Conservation (phyloP, 2,113 vertebrate genomes). For the Apodemus speciosus region DNA sequence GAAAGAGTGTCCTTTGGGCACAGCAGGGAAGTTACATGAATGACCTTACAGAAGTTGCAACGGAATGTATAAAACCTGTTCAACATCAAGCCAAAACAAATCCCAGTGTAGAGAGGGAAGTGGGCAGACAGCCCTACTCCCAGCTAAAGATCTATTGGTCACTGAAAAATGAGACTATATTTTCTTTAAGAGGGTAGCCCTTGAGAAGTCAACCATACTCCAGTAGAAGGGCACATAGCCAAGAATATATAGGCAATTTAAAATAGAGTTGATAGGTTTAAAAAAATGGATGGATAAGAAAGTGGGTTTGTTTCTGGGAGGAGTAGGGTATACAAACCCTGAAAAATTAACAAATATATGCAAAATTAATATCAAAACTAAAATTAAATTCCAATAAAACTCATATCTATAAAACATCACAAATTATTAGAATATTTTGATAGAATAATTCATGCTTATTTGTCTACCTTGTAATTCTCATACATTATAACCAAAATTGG, state of each 20-base stretch:
- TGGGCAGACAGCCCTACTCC: not conserved
- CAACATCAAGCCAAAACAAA: not conserved
- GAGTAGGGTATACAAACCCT: not conserved
- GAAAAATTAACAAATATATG: not conserved
- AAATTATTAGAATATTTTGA: not conserved
- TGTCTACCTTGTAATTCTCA: not conserved
- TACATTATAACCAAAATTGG: constrained; percentile 2
- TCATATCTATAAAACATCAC: not conserved
- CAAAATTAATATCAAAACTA: not conserved
- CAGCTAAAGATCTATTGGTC: not conserved
- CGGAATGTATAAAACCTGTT: not conserved
- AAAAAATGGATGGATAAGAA: not conserved
- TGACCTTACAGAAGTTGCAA: not conserved
- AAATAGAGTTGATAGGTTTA: not conserved
- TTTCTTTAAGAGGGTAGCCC: not conserved
- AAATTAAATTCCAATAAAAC: not conserved
- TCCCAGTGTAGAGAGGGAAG: not conserved
- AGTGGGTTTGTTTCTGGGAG: not conserved
- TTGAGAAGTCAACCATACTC: not conserved
- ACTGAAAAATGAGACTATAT: not conserved
- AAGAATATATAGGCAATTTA: not conserved
- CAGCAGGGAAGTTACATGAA: not conserved
- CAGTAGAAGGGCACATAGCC: not conserved
- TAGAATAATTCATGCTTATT: not conserved
- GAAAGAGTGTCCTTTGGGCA: not conserved